Base-by-base conservation (phyloP, 1,140 invertebrate species). In the Himalopsyche phryganea region DNA sequence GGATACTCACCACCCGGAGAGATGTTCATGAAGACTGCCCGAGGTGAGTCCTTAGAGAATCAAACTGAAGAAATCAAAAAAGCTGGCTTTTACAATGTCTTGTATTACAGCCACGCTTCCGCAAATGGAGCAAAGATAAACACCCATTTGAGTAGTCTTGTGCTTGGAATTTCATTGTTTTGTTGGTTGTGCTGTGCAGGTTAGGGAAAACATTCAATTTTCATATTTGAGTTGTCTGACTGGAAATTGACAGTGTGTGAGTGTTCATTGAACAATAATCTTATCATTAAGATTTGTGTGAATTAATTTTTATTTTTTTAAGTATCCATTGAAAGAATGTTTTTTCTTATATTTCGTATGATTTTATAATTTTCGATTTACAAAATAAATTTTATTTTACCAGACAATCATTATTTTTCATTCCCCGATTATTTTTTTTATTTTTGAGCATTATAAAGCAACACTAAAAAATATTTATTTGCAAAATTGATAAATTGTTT, bases 21-120 rank as follows among this genome's bases (percentile, higher is more conserved):
- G 66, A 81, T 90, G 44, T 82, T 85, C 67, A 81, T 96, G 67
- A 89, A 87, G 75, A 95, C 92, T 36, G 86, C 89, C 64, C 81
- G 85, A 83, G 92, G 91, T 91, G 83, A 90, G 87, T 83, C 75
- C 68, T 69, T 67, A 61, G 67, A 68, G 66, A 69, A 76, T 50
- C 68, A 61, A 67, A 73, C 71, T 56, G 71, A 76, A 58, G 70
- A 74, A 50, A 73, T 71, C 6, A 66, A 71, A 11, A 72, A 70
- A 50, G 73, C 75, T 58, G 75, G 74, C 61, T 76, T 76, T 69
- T 78, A 77, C 67, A 72, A 78, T 63, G 73, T 77, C 50, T 23
- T 48, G 32, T 77, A 72, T 63, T 74, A 70, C 49, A 65, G 60
- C 50, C 56, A 62, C 10, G 17, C 40, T 19, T 50, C 50, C 9